Base-by-base conservation (phyloP, 2,888 invertebrate genomes). In the Ametastegia equiseti region DNA sequence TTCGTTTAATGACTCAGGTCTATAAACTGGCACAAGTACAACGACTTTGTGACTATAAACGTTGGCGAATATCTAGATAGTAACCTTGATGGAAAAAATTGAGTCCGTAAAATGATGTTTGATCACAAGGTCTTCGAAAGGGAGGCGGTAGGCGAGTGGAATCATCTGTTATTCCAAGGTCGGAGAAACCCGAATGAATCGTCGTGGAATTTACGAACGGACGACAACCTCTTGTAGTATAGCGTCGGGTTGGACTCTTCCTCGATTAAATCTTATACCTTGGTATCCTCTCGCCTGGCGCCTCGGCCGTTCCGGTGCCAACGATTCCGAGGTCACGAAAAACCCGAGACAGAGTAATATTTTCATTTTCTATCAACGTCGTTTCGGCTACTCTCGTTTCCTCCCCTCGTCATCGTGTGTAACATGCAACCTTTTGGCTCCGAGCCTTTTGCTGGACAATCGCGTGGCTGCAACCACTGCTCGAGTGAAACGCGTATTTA, bases 401-500 rank as follows among this genome's bases (percentile, higher is more conserved):
- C 63, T n/a, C 39, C 60, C 78, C 57, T 57, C 78, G n/a, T n/a
- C n/a, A n/a, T n/a, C n/a, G n/a, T n/a, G n/a, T n/a, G n/a, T n/a
- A n/a, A 42, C 60, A 60, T 60, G 27, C 57, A 45, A 11, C 60
- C 78, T 78, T 42, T 60, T 42, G 78, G 78, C 78, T 60, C 78
- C 27, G 78, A 78, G 78, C 78, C 60, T 57, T 78, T 63, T n/a
- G 60, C 78, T 78, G 78, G 78, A 78, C 78, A 63, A 78, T 78
- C 42, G 78, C 63, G 78, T 78, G 50, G 36, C 75, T 36, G 78
- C 60, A 78, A 75, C 78, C 60, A 54, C 60, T 42, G 30, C 60
- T 78, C 60, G 78, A 78, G 60, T 60, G 63, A 78, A 50, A 60
- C 78, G 78, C 78, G 78, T 78, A 78, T 78, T 78, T 78, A 78